Conservation (phyloP, 2,797 vertebrate species). For the Tadarida brasiliensis region DNA sequence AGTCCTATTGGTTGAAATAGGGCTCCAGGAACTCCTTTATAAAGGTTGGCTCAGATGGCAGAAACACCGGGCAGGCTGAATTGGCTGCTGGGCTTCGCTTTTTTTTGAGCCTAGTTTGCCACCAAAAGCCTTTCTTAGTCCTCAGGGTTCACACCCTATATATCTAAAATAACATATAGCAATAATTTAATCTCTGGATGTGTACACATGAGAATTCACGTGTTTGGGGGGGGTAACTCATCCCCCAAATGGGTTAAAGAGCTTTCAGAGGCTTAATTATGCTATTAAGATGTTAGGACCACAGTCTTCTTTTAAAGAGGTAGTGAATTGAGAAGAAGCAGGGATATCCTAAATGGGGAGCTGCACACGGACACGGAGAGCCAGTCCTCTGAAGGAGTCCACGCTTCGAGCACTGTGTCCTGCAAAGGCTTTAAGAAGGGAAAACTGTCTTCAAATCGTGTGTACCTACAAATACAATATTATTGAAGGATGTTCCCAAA, state of each 20-base stretch:
- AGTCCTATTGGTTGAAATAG: neutral
- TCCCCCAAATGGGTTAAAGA: neutral
- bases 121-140: neutral
- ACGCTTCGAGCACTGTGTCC: neutral
- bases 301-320: neutral
- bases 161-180: neutral
- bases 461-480: slow-evolving; percentile 54
- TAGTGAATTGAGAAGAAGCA: neutral
- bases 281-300: neutral
- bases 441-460: neutral
- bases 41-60: neutral
- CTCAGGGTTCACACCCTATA: neutral
- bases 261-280: neutral
- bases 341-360: neutral
- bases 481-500: slow-evolving; percentile 51
- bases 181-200: neutral
- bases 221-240: neutral
- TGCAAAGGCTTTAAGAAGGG: neutral
- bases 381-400: neutral
- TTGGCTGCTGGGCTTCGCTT: too few relatives aligned
- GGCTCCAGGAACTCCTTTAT: neutral
- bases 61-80: too few relatives aligned
- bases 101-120: neutral
- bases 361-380: neutral
- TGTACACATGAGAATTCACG: neutral